A percentile compares a stretch with the other conserved stretches of the same genome.
Evolutionary conservation across 1,140 invertebrate species (phyloP).

Genomic region (Aphaenogaster rudis): DNA sequence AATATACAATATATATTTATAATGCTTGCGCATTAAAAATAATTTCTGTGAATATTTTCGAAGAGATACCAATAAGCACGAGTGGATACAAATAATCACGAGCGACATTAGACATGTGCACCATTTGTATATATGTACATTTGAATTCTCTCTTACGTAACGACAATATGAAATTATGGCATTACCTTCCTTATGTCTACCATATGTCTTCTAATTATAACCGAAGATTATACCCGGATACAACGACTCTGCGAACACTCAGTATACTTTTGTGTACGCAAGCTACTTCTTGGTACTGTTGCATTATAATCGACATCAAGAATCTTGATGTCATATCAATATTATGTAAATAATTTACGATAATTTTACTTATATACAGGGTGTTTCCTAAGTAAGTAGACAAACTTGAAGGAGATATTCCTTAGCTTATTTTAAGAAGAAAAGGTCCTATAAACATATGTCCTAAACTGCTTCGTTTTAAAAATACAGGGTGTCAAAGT

Average conservation of each 20-base stretch:
- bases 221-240: constrained; percentile 19
- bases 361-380: not conserved
- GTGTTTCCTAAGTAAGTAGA: too few species aligned
- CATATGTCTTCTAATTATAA: constrained; percentile 59
- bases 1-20: too few species aligned
- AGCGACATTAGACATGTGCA: not conserved
- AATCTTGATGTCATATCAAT: not conserved
- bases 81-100: constrained; percentile 5
- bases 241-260: not conserved
- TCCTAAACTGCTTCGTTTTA: too few species aligned
- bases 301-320: not conserved
- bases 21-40: not conserved
- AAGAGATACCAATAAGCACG: not conserved
- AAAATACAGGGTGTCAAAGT: too few species aligned
- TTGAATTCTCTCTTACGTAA: constrained; percentile 36
- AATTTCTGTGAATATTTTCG: not conserved
- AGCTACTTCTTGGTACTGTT: constrained; percentile 1
- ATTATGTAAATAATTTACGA: constrained; percentile 17
- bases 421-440: too few species aligned
- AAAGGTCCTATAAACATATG: too few species aligned
- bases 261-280: not conserved
- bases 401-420: too few species aligned
- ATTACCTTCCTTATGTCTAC: constrained; percentile 41
- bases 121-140: not conserved
- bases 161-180: constrained; percentile 30